A percentile compares a stretch with the other conserved stretches of the same genome.
Conservation (phyloP, 2,797 vertebrate species). For the Oryzias sinensis region DNA sequence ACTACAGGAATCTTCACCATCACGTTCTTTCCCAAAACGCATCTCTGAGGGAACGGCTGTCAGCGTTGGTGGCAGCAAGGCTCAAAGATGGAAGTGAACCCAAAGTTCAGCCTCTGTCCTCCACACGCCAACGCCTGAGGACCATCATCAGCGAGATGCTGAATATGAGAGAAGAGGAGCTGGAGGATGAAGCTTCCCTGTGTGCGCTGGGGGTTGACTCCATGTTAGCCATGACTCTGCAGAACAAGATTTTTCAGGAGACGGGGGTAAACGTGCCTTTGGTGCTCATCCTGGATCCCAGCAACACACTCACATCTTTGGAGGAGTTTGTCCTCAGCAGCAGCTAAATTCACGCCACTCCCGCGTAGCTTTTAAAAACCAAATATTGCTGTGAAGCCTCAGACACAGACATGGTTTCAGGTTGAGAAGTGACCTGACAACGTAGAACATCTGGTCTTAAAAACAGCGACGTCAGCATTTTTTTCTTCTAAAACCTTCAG, state of each 20-base stretch:
- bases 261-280: slow-evolving; percentile 80
- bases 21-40: slow-evolving; percentile 72
- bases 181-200: slow-evolving; percentile 71
- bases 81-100: slow-evolving; percentile 32
- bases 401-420: too few relatives aligned
- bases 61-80: slow-evolving; percentile 63
- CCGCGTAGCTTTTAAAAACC: background rate
- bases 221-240: slow-evolving; percentile 86
- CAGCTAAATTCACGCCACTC: slow-evolving; percentile 3
- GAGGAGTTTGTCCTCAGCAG: slow-evolving; percentile 35
- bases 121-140: slow-evolving; percentile 69
- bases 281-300: slow-evolving; percentile 81
- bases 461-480: too few relatives aligned
- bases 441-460: too few relatives aligned
- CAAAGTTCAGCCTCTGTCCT: slow-evolving; percentile 35
- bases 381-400: too few relatives aligned
- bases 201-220: slow-evolving; percentile 83
- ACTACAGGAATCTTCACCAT: slow-evolving; percentile 69
- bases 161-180: slow-evolving; percentile 60
- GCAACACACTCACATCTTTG: slow-evolving; percentile 62
- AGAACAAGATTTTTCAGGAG: slow-evolving; percentile 83
- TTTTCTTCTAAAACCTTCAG: too few relatives aligned
- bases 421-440: too few relatives aligned
- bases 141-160: slow-evolving; percentile 74
- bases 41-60: slow-evolving; percentile 74